A percentile compares a stretch with the other conserved stretches of the same genome.
Conservation (phyloP, 2,797 vertebrate genomes). For the Adrianichthys oophorus region DNA sequence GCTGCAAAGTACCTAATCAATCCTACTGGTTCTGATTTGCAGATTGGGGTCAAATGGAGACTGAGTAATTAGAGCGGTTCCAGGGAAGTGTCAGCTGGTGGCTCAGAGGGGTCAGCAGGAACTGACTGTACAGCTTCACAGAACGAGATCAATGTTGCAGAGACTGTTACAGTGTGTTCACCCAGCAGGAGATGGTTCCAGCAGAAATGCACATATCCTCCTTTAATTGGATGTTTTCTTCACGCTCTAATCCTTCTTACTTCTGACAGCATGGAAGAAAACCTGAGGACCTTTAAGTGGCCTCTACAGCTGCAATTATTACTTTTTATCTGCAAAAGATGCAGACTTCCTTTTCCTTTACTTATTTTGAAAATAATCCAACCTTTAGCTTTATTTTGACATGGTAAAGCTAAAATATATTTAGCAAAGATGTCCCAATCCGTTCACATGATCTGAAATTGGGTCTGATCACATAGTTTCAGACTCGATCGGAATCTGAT, state of each 20-base stretch:
- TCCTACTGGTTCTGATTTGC: slow-evolving; percentile 61
- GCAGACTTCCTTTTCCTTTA: too few relatives aligned
- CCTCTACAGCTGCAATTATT: not conserved
- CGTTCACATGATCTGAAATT: too few relatives aligned
- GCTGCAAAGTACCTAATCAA: slow-evolving; percentile 64
- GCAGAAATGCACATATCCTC: not conserved
- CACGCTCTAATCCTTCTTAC: not conserved
- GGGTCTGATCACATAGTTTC: too few relatives aligned
- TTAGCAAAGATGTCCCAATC: too few relatives aligned
- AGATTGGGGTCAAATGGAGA: slow-evolving; percentile 58
- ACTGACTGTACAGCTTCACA: slow-evolving; percentile 32
- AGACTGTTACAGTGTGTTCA: slow-evolving; percentile 10
- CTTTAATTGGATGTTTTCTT: slow-evolving; percentile 21
- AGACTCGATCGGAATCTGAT: too few relatives aligned
- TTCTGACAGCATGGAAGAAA: not conserved
- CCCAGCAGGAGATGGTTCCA: slow-evolving; percentile 4
- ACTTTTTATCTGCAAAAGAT: too few relatives aligned
- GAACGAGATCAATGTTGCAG: slow-evolving; percentile 45
- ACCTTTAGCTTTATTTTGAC: too few relatives aligned
- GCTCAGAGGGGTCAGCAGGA: slow-evolving; percentile 40
- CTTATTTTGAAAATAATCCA: too few relatives aligned
- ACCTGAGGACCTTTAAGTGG: not conserved
- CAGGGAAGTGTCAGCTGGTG: slow-evolving; percentile 29
- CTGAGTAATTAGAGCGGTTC: slow-evolving; percentile 57
- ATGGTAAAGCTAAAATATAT: too few relatives aligned